A percentile compares a stretch with the other conserved stretches of the same genome.
These are phyloP conservation scores for Semaprochilodus insignis DNA, from an alignment of 2,797 vertebrate species.

Conservation along the genomic window DNA sequence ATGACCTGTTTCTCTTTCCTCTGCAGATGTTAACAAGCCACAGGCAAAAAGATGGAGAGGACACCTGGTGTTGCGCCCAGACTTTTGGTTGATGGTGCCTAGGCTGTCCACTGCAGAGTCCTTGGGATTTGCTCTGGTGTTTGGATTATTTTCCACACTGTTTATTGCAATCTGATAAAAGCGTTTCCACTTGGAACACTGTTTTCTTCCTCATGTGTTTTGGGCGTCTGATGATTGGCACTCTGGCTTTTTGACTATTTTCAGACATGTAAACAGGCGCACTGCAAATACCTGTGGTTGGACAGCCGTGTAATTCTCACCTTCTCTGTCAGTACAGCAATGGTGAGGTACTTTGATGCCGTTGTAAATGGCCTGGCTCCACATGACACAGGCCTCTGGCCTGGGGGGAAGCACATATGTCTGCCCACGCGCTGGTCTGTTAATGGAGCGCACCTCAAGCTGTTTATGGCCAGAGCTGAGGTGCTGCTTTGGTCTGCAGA, in stretches of 20 bases:
- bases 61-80: constrained; percentile 42
- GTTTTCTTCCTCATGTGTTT: constrained; percentile 29
- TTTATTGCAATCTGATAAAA: constrained; percentile 27
- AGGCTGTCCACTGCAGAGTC: constrained; percentile 12
- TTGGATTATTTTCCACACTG: constrained; percentile 31
- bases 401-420: neutral
- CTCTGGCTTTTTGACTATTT: constrained; percentile 31
- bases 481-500: constrained; percentile 22
- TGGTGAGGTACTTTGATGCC: constrained; percentile 46
- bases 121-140: constrained; percentile 17
- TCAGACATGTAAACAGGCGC: constrained; percentile 51
- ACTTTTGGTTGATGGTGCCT: constrained; percentile 27
- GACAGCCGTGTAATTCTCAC: constrained; percentile 48
- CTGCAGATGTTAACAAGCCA: constrained; percentile 60
- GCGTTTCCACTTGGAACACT: constrained; percentile 19
- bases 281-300: constrained; percentile 53
- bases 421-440: constrained; percentile 15
- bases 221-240: constrained; percentile 35
- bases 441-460: constrained; percentile 31
- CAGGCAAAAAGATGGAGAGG: constrained; percentile 30
- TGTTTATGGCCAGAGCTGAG: constrained; percentile 10
- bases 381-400: constrained; percentile 1
- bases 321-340: constrained; percentile 23
- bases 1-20: constrained; percentile 51
- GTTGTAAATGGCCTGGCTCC: constrained; percentile 31